Conservation (phyloP, 2,888 invertebrate species). For the Thera obeliscata region DNA sequence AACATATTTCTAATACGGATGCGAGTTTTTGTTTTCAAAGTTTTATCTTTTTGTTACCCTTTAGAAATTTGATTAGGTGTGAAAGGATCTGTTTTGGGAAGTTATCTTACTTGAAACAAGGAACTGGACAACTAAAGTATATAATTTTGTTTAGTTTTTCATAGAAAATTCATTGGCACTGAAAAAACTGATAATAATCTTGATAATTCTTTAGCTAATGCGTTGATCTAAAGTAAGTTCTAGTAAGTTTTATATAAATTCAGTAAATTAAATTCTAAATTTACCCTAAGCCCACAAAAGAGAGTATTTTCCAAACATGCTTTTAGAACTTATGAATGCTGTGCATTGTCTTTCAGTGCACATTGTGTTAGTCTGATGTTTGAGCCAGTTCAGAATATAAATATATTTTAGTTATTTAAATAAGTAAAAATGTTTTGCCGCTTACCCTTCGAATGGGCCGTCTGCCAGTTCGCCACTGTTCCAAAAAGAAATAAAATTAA, state of each 20-base stretch:
- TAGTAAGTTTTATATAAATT: too few relatives aligned
- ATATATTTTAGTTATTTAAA: slow-evolving; percentile 3
- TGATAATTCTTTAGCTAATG: too few relatives aligned
- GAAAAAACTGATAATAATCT: too few relatives aligned
- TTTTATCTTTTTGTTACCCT: slow-evolving; percentile 58
- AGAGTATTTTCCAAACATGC: background rate
- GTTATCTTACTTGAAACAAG: background rate
- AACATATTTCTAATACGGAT: slow-evolving; percentile 77
- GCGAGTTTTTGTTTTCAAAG: slow-evolving; percentile 54
- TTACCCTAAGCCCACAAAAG: background rate
- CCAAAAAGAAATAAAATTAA: slow-evolving; percentile 35
- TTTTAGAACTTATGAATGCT: background rate
- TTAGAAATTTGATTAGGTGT: slow-evolving; percentile 77
- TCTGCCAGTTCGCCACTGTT: slow-evolving; percentile 39
- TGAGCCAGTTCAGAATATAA: slow-evolving; percentile 11
- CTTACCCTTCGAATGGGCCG: slow-evolving; percentile 38
- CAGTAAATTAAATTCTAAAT: too few relatives aligned
- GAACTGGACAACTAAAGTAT: too few relatives aligned
- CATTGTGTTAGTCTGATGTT: slow-evolving; percentile 17
- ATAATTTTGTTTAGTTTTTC: too few relatives aligned
- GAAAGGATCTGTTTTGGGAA: slow-evolving; percentile 62
- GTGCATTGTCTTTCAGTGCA: slow-evolving; percentile 2
- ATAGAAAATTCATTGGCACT: too few relatives aligned
- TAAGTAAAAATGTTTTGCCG: slow-evolving; percentile 29
- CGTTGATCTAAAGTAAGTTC: too few relatives aligned